Base-by-base conservation (phyloP, 2,797 vertebrate species). In the Sebastolobus alascanus region DNA sequence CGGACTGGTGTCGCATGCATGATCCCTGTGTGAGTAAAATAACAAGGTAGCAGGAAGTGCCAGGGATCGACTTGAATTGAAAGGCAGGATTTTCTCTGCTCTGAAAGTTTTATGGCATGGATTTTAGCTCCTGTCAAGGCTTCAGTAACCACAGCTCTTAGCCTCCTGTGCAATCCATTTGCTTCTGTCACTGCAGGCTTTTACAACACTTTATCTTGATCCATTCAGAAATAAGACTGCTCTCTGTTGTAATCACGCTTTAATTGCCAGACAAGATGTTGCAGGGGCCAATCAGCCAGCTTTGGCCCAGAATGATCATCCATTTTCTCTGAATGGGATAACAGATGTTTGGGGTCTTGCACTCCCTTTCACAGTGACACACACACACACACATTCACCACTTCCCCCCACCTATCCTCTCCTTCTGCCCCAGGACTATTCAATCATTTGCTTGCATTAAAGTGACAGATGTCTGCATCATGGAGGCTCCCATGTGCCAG, bases 261-360 rank as follows among this genome's bases (percentile, higher is more conserved):
- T 88, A 87, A 86, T 87, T 80, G 50, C 46, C 68, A 83, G 60
- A 71, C 43, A 79, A 63, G 58, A 88, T 81, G 79, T 76, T 82
- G 64, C 31, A 40, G 13, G 66, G 73, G 79, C 80, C 77, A 89
- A 84, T 89, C 71, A 82, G 72, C 6, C 64, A 16, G 61, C 70
- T 84, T 61, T 77, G 54, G 68, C 31, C 66, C 73, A 11, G 13
- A 75, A 81, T 31, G 33, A 77, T 64, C 37, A 86, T 87, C 55
- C 14, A 38, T 87, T 87, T 82, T 73, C 73, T 64, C 56, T 84
- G 69, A 92, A 85, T 82, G 73, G 81, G 55, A 89, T 73, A 85
- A 84, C 92, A 94, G 92, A 93, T 93, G 91, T 92, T 89, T 74
- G 43, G 81, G 87, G 87, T 83, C 87, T 84, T 79, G 66, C 68